These are phyloP conservation scores for Halictus ligatus DNA, from an alignment of 2,888 invertebrate species.

Conservation along the genomic window DNA sequence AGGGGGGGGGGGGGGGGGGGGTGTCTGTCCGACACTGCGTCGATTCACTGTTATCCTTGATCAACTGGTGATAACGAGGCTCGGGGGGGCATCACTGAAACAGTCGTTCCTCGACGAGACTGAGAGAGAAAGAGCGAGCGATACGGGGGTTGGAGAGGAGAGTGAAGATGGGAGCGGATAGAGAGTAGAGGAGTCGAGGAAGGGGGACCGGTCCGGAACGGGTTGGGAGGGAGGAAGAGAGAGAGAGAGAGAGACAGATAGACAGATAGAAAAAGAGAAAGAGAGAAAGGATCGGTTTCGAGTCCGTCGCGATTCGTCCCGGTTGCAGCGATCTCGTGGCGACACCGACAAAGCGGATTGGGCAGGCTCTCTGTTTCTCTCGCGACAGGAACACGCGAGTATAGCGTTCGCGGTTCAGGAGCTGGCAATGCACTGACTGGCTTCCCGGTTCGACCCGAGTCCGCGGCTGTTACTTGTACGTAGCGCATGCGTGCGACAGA, in stretches of 20 bases:
- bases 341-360: slow-evolving; percentile 4
- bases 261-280: background rate
- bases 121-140: background rate
- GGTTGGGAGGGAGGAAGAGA: background rate
- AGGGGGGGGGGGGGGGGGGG: background rate
- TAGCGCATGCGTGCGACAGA: slow-evolving; percentile 79
- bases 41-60: slow-evolving; percentile 5
- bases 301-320: slow-evolving; percentile 4
- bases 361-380: slow-evolving; percentile 1
- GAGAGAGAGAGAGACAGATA: no score
- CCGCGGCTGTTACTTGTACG: slow-evolving; percentile 76
- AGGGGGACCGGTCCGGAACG: background rate
- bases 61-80: background rate
- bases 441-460: slow-evolving; percentile 82
- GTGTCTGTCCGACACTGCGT: slow-evolving; percentile 42
- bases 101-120: background rate
- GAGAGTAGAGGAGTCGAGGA: background rate
- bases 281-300: background rate
- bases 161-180: background rate
- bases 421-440: slow-evolving; percentile 82
- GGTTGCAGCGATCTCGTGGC: background rate
- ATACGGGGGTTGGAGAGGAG: background rate
- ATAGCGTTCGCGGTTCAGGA: slow-evolving; percentile 78
- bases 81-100: background rate
- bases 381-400: slow-evolving; percentile 45